A percentile compares a stretch with the other conserved stretches of the same genome.
phyloP scores from a whole-genome alignment of 1,140 invertebrate species.

The Delia radicum region DNA sequence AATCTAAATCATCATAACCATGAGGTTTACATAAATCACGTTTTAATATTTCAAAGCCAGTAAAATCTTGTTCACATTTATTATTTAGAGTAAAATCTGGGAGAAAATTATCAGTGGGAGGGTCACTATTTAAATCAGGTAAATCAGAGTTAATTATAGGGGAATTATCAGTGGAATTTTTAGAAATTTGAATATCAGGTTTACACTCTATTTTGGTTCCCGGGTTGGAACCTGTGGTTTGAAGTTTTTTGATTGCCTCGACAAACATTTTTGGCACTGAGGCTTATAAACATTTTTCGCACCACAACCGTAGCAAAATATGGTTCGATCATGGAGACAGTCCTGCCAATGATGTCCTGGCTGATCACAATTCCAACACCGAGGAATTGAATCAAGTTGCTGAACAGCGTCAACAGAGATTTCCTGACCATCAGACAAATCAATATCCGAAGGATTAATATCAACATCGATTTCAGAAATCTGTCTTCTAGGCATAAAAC shows the following conservation, averaged over 20 bases:
- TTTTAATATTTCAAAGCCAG: no score
- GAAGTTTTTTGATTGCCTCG: neutral
- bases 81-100: no score
- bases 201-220: neutral
- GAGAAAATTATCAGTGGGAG: no score
- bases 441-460: neutral
- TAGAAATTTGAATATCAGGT: neutral
- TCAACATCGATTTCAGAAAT: neutral
- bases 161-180: neutral
- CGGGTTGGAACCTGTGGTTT: neutral
- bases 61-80: no score
- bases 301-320: constrained; percentile 21
- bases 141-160: no score
- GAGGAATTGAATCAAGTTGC: no score
- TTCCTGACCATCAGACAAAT: neutral
- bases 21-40: neutral
- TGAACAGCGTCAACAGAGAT: no score
- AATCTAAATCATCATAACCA: neutral
- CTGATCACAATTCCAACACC: constrained; percentile 24
- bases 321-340: neutral
- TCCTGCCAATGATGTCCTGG: neutral
- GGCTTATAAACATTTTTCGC: neutral
- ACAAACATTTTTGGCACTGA: constrained; percentile 3
- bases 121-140: no score
- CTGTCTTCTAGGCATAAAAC: neutral